Conservation (phyloP, 53 echinoderm and acorn worm species). For the Crossaster papposus region DNA sequence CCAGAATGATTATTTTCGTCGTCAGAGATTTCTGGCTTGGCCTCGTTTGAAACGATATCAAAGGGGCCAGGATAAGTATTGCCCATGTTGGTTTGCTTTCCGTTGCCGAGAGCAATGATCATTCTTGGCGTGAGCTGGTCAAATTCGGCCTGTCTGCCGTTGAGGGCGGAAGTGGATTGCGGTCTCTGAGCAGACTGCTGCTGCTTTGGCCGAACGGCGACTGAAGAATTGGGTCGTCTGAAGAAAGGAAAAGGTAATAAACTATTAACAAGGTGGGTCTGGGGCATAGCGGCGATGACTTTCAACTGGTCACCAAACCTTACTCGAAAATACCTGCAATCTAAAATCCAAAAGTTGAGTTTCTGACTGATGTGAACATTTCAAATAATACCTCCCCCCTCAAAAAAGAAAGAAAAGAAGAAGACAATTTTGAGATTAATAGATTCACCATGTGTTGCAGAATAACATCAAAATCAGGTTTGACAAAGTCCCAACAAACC, state of each 20-base stretch:
- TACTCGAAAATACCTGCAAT: not conserved
- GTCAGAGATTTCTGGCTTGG: slow-evolving; percentile 41
- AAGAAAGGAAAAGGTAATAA: slow-evolving; percentile 6
- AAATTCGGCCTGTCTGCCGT: slow-evolving; percentile 44
- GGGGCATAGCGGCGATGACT: not conserved
- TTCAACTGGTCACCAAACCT: not conserved
- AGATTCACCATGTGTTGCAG: no score
- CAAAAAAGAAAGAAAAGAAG: no score
- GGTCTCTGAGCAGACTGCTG: slow-evolving; percentile 62
- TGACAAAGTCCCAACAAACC: no score
- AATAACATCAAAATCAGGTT: no score
- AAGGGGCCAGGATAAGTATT: slow-evolving; percentile 76
- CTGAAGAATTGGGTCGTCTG: slow-evolving; percentile 80
- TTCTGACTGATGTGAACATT: no score
- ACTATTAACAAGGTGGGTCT: not conserved
- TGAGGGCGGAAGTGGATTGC: slow-evolving; percentile 64
- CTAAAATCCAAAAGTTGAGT: not conserved
- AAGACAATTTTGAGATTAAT: no score
- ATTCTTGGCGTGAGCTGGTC: slow-evolving; percentile 83
- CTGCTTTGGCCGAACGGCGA: slow-evolving; percentile 42
- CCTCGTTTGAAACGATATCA: slow-evolving; percentile 74
- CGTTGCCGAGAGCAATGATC: slow-evolving; percentile 65
- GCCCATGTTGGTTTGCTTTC: slow-evolving; percentile 20
- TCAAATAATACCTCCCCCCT: not conserved
- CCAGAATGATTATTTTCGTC: not conserved